Evolutionary conservation across 2,797 vertebrate genomes (phyloP).

Genomic region (Sebastes paucispinis): DNA sequence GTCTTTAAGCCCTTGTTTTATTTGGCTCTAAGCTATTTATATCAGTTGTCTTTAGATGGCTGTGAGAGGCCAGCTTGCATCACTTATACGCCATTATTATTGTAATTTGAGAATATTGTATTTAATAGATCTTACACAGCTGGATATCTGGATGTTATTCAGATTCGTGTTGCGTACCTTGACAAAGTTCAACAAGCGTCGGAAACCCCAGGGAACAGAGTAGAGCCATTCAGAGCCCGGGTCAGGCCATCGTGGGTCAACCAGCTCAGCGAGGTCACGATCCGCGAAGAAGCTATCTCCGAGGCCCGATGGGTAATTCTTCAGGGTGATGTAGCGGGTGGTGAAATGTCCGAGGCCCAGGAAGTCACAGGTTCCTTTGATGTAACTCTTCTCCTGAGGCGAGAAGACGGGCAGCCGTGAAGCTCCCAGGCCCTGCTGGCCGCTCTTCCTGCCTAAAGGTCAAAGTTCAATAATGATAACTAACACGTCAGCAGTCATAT

Average conservation of each 20-base stretch:
- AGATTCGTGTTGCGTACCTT: conserved; percentile 78
- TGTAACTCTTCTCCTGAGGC: conserved; percentile 88
- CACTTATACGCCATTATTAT: neutral
- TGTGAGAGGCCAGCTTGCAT: too few species aligned
- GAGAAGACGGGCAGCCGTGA: conserved; percentile 89
- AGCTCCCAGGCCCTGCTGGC: conserved; percentile 86
- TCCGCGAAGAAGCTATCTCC: conserved; percentile 87
- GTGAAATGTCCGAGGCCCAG: conserved; percentile 92
- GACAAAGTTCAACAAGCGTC: conserved; percentile 89
- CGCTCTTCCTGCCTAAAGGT: conserved; percentile 86
- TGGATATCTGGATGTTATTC: neutral
- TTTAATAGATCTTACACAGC: neutral
- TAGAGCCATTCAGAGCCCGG: conserved; percentile 88
- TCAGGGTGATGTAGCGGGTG: conserved; percentile 87
- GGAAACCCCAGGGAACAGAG: conserved; percentile 91
- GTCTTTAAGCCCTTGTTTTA: neutral
- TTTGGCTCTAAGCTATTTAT: neutral
- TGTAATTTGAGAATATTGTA: neutral
- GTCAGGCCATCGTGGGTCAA: conserved; percentile 89
- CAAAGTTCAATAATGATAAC: neutral
- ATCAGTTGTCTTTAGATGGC: neutral
- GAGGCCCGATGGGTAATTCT: conserved; percentile 82
- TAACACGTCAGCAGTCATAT: too few species aligned
- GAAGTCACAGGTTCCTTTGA: conserved; percentile 91
- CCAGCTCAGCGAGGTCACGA: conserved; percentile 86